These are phyloP conservation scores for Coelopa pilipes DNA, from an alignment of 2,888 invertebrate genomes.

Conservation along the genomic window DNA sequence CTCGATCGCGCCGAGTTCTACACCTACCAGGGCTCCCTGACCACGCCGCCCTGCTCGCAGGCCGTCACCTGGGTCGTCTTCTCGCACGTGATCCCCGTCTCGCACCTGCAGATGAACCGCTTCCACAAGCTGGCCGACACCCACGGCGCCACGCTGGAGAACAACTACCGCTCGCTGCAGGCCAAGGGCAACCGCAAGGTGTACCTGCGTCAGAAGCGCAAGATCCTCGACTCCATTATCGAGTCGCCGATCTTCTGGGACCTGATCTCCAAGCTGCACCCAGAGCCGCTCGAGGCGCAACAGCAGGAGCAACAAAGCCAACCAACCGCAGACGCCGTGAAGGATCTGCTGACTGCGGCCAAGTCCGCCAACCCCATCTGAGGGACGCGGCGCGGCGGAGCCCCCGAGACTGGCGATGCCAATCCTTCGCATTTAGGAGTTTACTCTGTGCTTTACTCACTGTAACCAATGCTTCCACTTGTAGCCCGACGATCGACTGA, in stretches of 20 bases:
- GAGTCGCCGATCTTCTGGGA: slow-evolving; percentile 8
- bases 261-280: background rate
- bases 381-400: no score
- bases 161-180: slow-evolving; percentile 48
- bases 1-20: slow-evolving; percentile 42
- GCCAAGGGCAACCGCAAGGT: slow-evolving; percentile 44
- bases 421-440: no score
- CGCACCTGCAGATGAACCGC: slow-evolving; percentile 38
- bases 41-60: slow-evolving; percentile 49
- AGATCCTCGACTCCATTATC: slow-evolving; percentile 28
- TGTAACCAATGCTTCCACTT: no score
- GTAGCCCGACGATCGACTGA: no score
- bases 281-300: background rate
- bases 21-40: slow-evolving; percentile 45
- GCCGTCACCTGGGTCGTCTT: slow-evolving; percentile 47
- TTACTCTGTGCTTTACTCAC: no score
- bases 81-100: slow-evolving; percentile 40
- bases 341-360: no score
- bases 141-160: slow-evolving; percentile 42
- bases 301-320: background rate
- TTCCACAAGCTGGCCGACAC: slow-evolving; percentile 42
- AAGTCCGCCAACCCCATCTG: no score
- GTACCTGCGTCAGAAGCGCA: slow-evolving; percentile 37
- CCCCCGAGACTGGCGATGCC: no score
- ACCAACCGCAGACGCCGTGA: no score